Percentiles rank a stretch among this genome's conserved stretches.
Conservation (phyloP, 2,113 vertebrate genomes). For the Phyllostomus discolor region DNA sequence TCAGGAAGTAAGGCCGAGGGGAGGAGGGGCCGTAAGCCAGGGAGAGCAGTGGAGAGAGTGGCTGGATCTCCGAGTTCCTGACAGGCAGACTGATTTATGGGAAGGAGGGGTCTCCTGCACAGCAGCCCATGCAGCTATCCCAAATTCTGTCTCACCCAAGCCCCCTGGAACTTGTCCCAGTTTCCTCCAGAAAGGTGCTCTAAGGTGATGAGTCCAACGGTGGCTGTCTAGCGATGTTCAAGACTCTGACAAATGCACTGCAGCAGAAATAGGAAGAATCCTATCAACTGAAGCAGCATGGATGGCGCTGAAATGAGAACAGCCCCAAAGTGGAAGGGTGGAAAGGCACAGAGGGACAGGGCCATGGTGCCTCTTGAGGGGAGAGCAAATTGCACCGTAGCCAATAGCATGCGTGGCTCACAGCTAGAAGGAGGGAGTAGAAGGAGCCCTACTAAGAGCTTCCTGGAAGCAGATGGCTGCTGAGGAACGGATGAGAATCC, state of each 20-base stretch:
- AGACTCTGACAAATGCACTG: not conserved
- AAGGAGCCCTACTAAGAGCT: not conserved
- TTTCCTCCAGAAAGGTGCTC: not conserved
- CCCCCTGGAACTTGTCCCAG: not conserved
- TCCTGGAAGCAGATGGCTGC: not conserved
- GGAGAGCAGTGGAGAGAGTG: not conserved
- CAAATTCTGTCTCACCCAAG: not conserved
- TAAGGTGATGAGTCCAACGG: not conserved
- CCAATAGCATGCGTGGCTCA: not conserved
- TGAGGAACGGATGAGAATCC: not conserved
- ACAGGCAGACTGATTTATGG: not conserved
- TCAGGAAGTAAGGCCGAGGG: not conserved
- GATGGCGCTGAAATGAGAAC: not conserved
- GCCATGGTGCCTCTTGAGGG: not conserved
- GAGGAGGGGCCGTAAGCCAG: not conserved
- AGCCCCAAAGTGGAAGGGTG: not conserved
- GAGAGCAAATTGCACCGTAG: not conserved
- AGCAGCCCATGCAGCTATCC: not conserved
- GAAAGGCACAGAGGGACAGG: not conserved
- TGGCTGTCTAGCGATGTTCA: not conserved
- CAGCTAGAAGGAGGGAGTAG: not conserved
- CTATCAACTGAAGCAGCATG: not conserved
- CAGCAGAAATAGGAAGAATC: not conserved
- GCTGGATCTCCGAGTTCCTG: not conserved
- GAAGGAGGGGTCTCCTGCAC: not conserved